Percentiles rank a stretch among this genome's conserved stretches.
Evolutionary conservation across 64 coral and sea anemone genomes (phyloP).

Genomic region (Catalaphyllia jardinei): DNA sequence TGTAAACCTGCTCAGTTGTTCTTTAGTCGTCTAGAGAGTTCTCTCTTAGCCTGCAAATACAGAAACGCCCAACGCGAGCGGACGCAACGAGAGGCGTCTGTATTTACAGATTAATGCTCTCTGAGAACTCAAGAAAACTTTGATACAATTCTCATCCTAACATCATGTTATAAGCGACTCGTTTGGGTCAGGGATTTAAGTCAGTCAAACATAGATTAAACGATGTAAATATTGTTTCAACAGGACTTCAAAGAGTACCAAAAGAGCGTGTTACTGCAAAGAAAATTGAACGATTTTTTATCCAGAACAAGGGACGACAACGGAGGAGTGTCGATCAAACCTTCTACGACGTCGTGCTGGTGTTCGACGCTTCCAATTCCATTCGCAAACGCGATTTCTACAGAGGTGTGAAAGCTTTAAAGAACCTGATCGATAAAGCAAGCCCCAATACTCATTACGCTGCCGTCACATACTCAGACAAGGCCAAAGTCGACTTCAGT

Average conservation of each 20-base stretch:
- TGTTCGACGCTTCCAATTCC: constrained; percentile 61
- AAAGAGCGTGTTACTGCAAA: constrained; percentile 14
- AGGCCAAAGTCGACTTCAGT: constrained; percentile 36
- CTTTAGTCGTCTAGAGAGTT: no score
- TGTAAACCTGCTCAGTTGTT: no score
- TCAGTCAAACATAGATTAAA: no score
- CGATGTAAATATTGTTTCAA: neutral
- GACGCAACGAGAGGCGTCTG: no score
- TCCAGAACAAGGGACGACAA: neutral
- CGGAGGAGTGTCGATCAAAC: neutral
- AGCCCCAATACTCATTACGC: constrained; percentile 23
- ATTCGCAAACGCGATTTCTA: constrained; percentile 44
- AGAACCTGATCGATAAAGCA: constrained; percentile 28
- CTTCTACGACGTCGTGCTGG: constrained; percentile 29
- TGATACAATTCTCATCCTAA: no score
- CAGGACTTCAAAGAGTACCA: constrained; percentile 23
- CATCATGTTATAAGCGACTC: no score
- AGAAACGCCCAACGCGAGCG: no score
- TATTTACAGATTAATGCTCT: no score
- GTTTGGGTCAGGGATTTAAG: no score
- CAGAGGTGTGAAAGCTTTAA: constrained; percentile 35
- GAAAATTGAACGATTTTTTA: constrained; percentile 43
- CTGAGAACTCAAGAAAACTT: no score
- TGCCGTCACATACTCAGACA: constrained; percentile 21
- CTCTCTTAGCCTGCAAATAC: no score